Evolutionary conservation across 2,113 vertebrate species (phyloP), one percentile per base, ranked within the genome.

Genomic region (Butastur rufipennis): DNA sequence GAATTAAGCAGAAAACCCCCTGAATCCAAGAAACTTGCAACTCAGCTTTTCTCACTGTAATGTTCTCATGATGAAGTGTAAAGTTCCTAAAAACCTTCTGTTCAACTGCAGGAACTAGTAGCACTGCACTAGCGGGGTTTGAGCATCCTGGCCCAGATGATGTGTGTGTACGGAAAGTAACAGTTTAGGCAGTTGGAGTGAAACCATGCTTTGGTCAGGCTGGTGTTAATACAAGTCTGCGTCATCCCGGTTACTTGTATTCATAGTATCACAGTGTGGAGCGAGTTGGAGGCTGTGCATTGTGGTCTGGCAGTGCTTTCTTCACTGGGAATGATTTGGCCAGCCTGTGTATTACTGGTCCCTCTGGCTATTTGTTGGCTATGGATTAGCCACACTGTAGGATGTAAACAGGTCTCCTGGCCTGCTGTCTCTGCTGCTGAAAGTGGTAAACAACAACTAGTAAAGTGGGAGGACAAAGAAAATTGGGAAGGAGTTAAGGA

Each of bases 291-390:
- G 52, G n/a, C 80, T 53, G 53, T 13, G 83, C 17, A 0, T 2
- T 62, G 90, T 77, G 95, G 66, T 62, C 90, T 95, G 93, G 87
- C 92, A 92, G 66, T 1, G 10, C 79, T 55, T 63, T 40, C 58
- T 45, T 77, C 62, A 27, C 85, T 3, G 0, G 86, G 29, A 43
- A 6, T 47, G 75, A 7, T 20, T 36, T 47, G 85, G 80, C 63
- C 94, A 84, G 42, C 21, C 81, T 21, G 13, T 34, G 80, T 4
- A 5, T 77, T 66, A 61, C 79, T 8, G 18, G n/a, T 62, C 42
- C 68, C 88, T 36, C 90, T 73, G 95, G 79, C 74, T 29, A 1
- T 81, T 63, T 31, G n/a, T 1, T 87, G 53, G 93, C 81, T 31
- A 1, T 6, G 85, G 67, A 23, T 77, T 66, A 82, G 84, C 70